phyloP scores from a whole-genome alignment of 2,888 invertebrate genomes.

The Apocheima hispidaria region DNA sequence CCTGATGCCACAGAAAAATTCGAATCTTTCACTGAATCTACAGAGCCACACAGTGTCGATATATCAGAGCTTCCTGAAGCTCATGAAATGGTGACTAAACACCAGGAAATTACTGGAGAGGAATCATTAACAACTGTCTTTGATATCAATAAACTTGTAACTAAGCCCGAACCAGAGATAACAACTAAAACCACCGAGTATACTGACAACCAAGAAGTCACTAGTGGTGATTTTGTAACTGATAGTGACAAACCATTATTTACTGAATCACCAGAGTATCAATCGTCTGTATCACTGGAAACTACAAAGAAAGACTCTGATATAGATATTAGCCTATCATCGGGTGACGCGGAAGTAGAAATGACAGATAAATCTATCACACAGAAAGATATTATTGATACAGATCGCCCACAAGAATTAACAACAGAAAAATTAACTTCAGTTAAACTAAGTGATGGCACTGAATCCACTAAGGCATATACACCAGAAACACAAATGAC shows the following conservation, averaged over 20 bases:
- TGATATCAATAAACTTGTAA: slow-evolving; percentile 5
- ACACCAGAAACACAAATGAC: slow-evolving; percentile 1
- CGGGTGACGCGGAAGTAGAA: slow-evolving; percentile 13
- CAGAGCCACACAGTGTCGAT: slow-evolving; percentile 2
- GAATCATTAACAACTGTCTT: slow-evolving; percentile 1
- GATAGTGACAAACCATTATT: slow-evolving; percentile 15
- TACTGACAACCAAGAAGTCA: background rate
- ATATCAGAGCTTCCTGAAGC: background rate
- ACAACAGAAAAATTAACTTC: slow-evolving; percentile 16
- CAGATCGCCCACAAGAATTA: slow-evolving; percentile 12
- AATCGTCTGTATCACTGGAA: slow-evolving; percentile 15
- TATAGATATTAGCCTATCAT: slow-evolving; percentile 20
- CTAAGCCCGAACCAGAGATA: slow-evolving; percentile 6
- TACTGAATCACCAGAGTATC: slow-evolving; percentile 10
- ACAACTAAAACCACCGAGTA: slow-evolving; percentile 8
- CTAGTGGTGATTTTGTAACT: slow-evolving; percentile 12
- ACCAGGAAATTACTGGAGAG: slow-evolving; percentile 6
- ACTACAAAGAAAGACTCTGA: slow-evolving; percentile 15
- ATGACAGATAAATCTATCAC: slow-evolving; percentile 9
- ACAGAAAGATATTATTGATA: slow-evolving; percentile 14
- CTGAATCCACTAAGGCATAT: background rate
- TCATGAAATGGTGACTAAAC: slow-evolving; percentile 18
- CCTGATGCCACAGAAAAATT: slow-evolving; percentile 36
- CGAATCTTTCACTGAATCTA: slow-evolving; percentile 40
- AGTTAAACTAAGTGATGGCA: slow-evolving; percentile 4